phyloP scores from a whole-genome alignment of 2,888 invertebrate genomes.

The Caenorhabditis becei region DNA sequence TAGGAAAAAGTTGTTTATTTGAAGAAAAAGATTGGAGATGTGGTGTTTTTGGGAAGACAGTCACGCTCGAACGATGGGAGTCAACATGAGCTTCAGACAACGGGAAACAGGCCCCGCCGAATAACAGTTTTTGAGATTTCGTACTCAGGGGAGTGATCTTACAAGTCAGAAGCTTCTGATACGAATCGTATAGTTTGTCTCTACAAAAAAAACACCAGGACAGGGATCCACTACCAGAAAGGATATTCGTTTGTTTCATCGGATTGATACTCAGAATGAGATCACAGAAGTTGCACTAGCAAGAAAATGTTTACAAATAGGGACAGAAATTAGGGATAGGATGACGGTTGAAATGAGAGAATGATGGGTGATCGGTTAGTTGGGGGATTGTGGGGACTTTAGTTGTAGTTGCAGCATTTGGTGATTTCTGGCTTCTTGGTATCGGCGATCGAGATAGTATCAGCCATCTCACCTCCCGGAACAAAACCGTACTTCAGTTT shows the following conservation, averaged over 20 bases:
- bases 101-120: neutral
- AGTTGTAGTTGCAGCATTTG: conserved; percentile 42
- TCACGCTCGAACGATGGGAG: neutral
- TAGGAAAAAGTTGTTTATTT: neutral
- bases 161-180: neutral
- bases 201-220: conserved; percentile 20
- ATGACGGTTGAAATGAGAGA: no score
- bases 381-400: neutral
- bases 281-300: conserved; percentile 51
- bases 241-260: conserved; percentile 42
- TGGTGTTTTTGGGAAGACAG: conserved; percentile 1
- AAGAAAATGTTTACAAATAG: neutral
- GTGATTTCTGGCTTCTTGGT: conserved; percentile 23
- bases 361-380: neutral
- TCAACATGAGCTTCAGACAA: conserved; percentile 1
- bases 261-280: conserved; percentile 48
- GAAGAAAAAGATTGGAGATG: conserved; percentile 3
- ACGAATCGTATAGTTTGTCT: neutral
- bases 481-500: conserved; percentile 52
- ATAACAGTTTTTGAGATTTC: neutral
- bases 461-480: conserved; percentile 50
- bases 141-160: neutral
- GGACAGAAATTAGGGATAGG: neutral
- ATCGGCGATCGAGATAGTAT: conserved; percentile 38
- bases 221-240: conserved; percentile 22